Base-by-base conservation (phyloP, 2,113 vertebrate species). In the Gobiocypris rarus region DNA sequence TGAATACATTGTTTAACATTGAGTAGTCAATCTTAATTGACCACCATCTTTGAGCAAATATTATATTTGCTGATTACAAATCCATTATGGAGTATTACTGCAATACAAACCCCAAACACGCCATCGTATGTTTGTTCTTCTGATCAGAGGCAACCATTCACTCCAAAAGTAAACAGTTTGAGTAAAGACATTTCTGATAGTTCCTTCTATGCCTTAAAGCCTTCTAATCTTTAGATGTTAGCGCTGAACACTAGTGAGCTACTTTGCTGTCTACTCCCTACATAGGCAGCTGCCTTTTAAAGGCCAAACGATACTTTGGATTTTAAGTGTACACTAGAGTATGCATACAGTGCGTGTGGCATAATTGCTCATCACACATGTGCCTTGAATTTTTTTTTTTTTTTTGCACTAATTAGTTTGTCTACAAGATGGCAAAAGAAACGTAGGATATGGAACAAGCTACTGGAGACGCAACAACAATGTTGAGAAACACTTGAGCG, bases 21-120 rank as follows among this genome's bases (percentile, higher is more conserved):
- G 3, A 11, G 10, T 43, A 24, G 38, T 77, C 34, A 15, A 41
- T 77, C 54, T 38, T 34, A 77, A 38, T 77, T 77, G 75, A 59
- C 31, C 54, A 22, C 54, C 34, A 13, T 76, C 75, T 77, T 79
- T 28, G 76, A 63, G 76, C 58, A 63, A 79, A 79, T 79, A 78
- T 28, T 61, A 22, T 19, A 79, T 38, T 24, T 45, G n/a, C 28
- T 48, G 58, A 63, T 79, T 63, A 58, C 54, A 59, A 59, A 58
- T 34, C 75, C 52, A 59, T 77, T 41, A 77, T 24, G 31, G 11
- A 38, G 75, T 15, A 34, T 76, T 24, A 59, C 54, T 77, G 34
- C 22, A 77, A 26, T 43, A 58, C 75, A 41, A 77, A 59, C 54
- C 0, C 13, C 54, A 77, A 59, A 59, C 22, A 59, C 54, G 4